Evolutionary conservation across 2,797 vertebrate species (phyloP).

Genomic region (Gastrophryne carolinensis): DNA sequence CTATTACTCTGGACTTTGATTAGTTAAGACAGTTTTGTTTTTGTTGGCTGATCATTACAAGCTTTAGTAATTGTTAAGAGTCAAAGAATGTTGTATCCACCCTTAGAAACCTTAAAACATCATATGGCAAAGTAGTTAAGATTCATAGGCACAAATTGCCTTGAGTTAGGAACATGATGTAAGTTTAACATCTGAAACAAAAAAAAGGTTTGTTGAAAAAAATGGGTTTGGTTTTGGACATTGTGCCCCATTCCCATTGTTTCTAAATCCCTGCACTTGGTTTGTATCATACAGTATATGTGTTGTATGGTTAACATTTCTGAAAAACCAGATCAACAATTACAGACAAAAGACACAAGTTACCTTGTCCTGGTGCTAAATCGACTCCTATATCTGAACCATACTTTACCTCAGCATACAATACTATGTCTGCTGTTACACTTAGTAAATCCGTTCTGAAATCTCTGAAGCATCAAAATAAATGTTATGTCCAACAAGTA

Average conservation of each 20-base stretch:
- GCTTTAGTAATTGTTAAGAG: conserved; percentile 54
- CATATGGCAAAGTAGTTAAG: neutral
- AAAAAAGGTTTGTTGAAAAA: conserved; percentile 41
- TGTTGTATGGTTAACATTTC: no score
- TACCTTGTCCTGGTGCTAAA: no score
- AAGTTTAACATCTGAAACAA: conserved; percentile 41
- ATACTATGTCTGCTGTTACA: no score
- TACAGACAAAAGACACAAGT: no score
- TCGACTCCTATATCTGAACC: no score
- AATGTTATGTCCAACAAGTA: no score
- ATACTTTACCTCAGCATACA: no score
- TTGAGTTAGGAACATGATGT: conserved; percentile 28
- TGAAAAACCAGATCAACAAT: no score
- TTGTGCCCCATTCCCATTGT: neutral
- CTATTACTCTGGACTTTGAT: conserved; percentile 50
- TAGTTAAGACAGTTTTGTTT: conserved; percentile 53
- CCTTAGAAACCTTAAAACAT: conserved; percentile 45
- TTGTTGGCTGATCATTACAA: conserved; percentile 52
- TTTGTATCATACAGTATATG: neutral
- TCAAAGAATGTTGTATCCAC: conserved; percentile 59
- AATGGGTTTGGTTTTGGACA: neutral
- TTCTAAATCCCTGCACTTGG: neutral
- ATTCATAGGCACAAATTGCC: conserved; percentile 27
- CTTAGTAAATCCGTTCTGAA: no score
- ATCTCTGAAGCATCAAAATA: no score